Base-by-base conservation (phyloP, 1,140 invertebrate genomes). In the Cepaea nemoralis region DNA sequence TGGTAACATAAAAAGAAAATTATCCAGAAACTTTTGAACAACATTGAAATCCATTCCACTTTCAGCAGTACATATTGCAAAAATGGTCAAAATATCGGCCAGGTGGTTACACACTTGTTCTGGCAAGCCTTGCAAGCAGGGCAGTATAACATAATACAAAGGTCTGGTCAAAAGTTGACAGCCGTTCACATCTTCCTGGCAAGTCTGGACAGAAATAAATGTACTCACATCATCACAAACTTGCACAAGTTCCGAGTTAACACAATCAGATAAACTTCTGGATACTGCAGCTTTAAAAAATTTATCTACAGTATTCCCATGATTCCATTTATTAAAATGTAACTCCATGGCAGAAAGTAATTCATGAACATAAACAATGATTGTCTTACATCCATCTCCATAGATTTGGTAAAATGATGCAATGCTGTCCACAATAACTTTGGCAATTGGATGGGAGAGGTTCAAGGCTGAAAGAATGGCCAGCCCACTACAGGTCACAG, bases 351-450 rank as follows among this genome's bases (percentile, higher is more conserved):
- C 59, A 10, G 75, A 42, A 24, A 87, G 24, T 14, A 86, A 6
- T 45, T 83, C 73, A 31, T 66, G 40, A 48, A 88, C 66, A 80
- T 85, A 85, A n/a, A 89, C 39, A n/a, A 87, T 45, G 33, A 89
- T 85, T 33, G 81, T 81, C 82, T 89, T 89, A 37, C 78, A 80
- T 1, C 86, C 87, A 81, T 88, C 87, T 27, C 82, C 77, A 71
- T 71, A 69, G 19, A 63, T 37, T 16, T 37, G 67, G 33, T 82
- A 63, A 39, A 83, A 78, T 31, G 75, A 67, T 39, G 48, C 24
- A 5, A 84, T 71, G 48, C 66, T 75, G 12, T 83, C 55, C 39
- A 86, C 59, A 33, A 89, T 82, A 55, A 79, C 31, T 71, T 80
- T 77, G 19, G 85, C 83, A 19, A 89, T 45, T 42, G 87, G 86